Evolutionary conservation across 2,113 vertebrate species (phyloP).

Genomic region (Centropus unirufus): DNA sequence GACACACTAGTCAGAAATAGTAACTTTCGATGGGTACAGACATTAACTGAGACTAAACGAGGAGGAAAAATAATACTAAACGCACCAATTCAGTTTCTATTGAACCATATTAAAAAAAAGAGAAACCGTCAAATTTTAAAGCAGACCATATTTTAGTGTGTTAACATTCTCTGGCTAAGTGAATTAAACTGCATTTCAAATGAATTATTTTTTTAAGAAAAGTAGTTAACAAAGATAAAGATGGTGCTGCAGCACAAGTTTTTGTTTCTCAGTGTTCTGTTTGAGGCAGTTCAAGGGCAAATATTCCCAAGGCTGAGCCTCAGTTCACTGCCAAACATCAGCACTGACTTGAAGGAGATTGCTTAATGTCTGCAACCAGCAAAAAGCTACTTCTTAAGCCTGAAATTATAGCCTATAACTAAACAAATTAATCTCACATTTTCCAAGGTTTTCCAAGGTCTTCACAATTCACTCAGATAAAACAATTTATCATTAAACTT

Average conservation of each 20-base stretch:
- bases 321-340: neutral
- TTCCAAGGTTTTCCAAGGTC: neutral
- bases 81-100: neutral
- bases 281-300: slow-evolving; percentile 36
- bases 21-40: neutral
- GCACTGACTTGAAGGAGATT: neutral
- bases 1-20: neutral
- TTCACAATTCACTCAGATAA: neutral
- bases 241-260: neutral
- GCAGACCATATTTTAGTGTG: neutral
- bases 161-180: neutral
- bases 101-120: neutral
- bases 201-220: neutral
- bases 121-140: neutral
- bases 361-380: neutral
- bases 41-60: neutral
- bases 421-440: neutral
- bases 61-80: neutral
- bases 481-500: neutral
- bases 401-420: neutral
- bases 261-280: neutral
- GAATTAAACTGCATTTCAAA: neutral
- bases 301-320: slow-evolving; percentile 22
- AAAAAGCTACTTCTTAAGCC: neutral
- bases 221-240: neutral